A percentile compares a stretch with the other conserved stretches of the same genome.
These are phyloP conservation scores for Blastobasis lacticolella DNA, from an alignment of 2,888 invertebrate genomes.

Conservation along the genomic window DNA sequence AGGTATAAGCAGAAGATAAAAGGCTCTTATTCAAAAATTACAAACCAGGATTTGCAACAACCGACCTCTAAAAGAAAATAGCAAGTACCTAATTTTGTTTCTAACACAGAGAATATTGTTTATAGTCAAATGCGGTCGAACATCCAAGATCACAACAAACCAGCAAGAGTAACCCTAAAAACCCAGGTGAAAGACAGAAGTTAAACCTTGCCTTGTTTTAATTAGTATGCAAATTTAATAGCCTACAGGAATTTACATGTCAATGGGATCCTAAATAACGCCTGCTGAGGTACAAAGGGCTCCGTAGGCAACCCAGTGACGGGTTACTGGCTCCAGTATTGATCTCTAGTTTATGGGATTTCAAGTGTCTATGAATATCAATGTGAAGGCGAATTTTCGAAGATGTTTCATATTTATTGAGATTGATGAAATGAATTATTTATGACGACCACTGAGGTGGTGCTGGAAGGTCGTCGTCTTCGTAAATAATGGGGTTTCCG, in stretches of 20 bases:
- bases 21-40: too few species aligned
- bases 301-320: conserved; percentile 21
- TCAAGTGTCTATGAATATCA: conserved; percentile 42
- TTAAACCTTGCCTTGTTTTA: conserved; percentile 42
- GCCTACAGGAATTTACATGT: conserved; percentile 68
- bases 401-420: too few species aligned
- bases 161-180: conserved; percentile 13
- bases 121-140: too few species aligned
- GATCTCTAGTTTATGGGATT: conserved; percentile 43
- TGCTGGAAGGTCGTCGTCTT: too few species aligned
- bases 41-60: background rate
- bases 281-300: conserved; percentile 59
- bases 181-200: conserved; percentile 23
- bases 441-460: too few species aligned
- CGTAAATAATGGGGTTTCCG: too few species aligned
- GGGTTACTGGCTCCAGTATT: conserved; percentile 42
- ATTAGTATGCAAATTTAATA: conserved; percentile 73
- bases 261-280: conserved; percentile 66
- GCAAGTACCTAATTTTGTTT: background rate
- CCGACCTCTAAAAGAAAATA: background rate
- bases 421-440: too few species aligned
- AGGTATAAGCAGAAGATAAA: too few species aligned
- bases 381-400: conserved; percentile 21
- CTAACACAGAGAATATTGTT: background rate
- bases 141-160: too few species aligned